Conservation (phyloP, 2,888 invertebrate genomes). For the Hydraecia micacea region DNA sequence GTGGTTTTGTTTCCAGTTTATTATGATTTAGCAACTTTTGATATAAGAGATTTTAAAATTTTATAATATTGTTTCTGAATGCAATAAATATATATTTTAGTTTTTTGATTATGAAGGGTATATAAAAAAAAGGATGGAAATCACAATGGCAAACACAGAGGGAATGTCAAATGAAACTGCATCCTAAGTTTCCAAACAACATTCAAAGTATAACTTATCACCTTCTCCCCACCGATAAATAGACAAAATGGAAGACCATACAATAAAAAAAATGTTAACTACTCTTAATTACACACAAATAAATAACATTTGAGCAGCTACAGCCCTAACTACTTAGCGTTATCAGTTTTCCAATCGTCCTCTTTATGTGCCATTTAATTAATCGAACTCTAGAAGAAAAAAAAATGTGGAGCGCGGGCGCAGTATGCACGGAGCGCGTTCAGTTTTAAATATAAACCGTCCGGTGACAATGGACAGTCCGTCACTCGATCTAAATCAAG, state of each 20-base stretch:
- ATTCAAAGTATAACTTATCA: neutral
- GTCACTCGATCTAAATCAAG: constrained; percentile 82
- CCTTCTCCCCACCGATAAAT: neutral
- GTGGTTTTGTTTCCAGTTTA: neutral
- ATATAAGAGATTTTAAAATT: neutral
- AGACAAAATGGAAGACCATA: constrained; percentile 20
- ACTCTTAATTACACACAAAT: constrained; percentile 60
- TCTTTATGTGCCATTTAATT: constrained; percentile 82
- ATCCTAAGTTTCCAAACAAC: neutral
- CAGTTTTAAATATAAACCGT: constrained; percentile 84
- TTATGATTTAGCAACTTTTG: neutral
- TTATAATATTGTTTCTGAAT: neutral
- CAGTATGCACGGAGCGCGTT: constrained; percentile 79
- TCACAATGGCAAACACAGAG: neutral
- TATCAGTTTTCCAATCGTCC: constrained; percentile 77
- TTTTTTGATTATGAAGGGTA: too few species aligned
- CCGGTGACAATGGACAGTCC: constrained; percentile 85
- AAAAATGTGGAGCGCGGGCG: constrained; percentile 72
- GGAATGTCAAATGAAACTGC: neutral
- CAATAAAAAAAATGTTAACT: constrained; percentile 26
- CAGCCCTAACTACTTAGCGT: constrained; percentile 71
- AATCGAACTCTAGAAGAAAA: constrained; percentile 73
- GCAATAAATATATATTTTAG: neutral
- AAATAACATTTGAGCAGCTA: constrained; percentile 64
- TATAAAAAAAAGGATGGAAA: too few species aligned